phyloP scores from a whole-genome alignment of 2,797 vertebrate genomes.

The Bovichtus diacanthus region DNA sequence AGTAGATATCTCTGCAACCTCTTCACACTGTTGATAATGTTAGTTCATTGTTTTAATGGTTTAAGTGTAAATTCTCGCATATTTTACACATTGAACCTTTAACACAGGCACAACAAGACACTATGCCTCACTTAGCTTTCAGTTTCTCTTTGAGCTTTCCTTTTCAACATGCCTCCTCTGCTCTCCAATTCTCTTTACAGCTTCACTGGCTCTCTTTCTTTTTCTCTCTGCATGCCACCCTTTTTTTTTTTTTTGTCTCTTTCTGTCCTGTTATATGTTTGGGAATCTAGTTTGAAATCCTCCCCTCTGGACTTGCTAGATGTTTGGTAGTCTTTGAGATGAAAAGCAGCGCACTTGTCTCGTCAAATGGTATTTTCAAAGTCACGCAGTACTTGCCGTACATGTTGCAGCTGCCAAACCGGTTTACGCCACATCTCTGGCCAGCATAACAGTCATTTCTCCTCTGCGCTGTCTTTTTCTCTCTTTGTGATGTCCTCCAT shows the following conservation, averaged over 20 bases:
- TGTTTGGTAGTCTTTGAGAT: slow-evolving; percentile 46
- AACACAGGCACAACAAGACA: slow-evolving; percentile 14
- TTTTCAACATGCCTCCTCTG: slow-evolving; percentile 32
- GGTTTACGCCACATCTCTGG: slow-evolving; percentile 11
- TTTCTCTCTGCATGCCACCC: slow-evolving; percentile 24
- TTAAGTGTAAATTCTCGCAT: too few species aligned
- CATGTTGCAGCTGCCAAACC: slow-evolving; percentile 36
- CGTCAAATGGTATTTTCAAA: slow-evolving; percentile 35
- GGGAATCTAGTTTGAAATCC: slow-evolving; percentile 28
- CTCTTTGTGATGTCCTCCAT: not conserved
- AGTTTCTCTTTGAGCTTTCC: slow-evolving; percentile 45
- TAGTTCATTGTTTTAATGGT: too few species aligned
- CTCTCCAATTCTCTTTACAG: slow-evolving; percentile 68
- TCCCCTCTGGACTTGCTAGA: slow-evolving; percentile 16
- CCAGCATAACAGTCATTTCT: slow-evolving; percentile 11
- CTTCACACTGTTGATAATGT: too few species aligned
- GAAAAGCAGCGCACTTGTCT: slow-evolving; percentile 39
- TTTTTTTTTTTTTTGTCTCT: not conserved
- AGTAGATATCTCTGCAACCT: too few species aligned
- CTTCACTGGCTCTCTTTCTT: slow-evolving; percentile 58
- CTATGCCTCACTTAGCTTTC: slow-evolving; percentile 34
- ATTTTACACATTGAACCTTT: too few species aligned
- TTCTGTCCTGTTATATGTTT: slow-evolving; percentile 24
- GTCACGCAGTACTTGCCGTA: slow-evolving; percentile 28
- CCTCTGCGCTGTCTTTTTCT: slow-evolving; percentile 20